phyloP scores from a whole-genome alignment of 2,888 invertebrate species.

The Catocala nupta region DNA sequence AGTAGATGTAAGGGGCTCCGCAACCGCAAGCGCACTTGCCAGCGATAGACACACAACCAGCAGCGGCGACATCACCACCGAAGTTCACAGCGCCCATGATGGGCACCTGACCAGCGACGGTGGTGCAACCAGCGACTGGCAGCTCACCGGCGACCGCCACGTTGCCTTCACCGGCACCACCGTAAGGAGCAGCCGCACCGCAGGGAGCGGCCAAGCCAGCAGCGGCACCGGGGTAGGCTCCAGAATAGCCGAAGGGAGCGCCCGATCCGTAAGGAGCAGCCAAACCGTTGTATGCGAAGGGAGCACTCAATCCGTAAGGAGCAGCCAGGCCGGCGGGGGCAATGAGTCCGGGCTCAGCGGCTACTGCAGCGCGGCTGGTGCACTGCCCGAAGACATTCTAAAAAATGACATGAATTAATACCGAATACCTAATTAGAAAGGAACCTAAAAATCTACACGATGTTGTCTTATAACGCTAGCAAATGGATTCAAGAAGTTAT shows the following conservation, averaged over 20 bases:
- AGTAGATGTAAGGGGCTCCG: neutral
- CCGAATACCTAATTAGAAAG: too few species aligned
- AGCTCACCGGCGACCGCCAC: too few species aligned
- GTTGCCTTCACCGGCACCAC: too few species aligned
- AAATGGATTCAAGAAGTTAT: too few species aligned
- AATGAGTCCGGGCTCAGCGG: neutral
- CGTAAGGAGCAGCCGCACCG: too few species aligned
- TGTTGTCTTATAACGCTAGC: too few species aligned
- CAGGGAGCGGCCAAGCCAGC: neutral
- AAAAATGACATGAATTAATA: neutral
- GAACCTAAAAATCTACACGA: too few species aligned
- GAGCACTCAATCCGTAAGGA: conserved; percentile 7
- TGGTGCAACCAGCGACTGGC: conserved; percentile 23
- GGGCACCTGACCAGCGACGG: conserved; percentile 30
- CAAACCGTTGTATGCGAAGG: conserved; percentile 6
- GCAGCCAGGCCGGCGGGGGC: conserved; percentile 4
- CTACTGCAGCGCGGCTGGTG: conserved; percentile 27
- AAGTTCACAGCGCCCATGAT: too few species aligned
- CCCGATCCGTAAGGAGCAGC: conserved; percentile 2
- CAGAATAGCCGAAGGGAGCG: too few species aligned
- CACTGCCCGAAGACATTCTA: conserved; percentile 45
- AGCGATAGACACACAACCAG: conserved; percentile 30
- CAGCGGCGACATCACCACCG: conserved; percentile 15
- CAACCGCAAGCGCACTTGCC: conserved; percentile 35
- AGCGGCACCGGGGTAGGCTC: neutral